A percentile compares a stretch with the other conserved stretches of the same genome.
Evolutionary conservation across 2,888 invertebrate species (phyloP).

Genomic region (Portevinia maculata): DNA sequence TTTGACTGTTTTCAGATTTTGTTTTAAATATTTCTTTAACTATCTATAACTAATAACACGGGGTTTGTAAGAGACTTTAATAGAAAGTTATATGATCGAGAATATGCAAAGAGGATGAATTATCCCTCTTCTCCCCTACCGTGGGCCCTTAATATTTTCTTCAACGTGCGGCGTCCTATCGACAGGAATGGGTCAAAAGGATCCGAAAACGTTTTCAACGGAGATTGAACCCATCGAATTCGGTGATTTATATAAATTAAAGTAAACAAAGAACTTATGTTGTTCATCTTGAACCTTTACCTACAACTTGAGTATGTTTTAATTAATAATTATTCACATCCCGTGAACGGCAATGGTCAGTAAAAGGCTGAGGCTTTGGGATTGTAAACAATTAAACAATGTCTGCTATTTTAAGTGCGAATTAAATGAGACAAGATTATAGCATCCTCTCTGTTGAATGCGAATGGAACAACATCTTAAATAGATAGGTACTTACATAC

Average conservation of each 20-base stretch:
- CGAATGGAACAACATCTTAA: constrained; percentile 8
- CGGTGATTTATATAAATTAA: constrained; percentile 24
- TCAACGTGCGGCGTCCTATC: no score
- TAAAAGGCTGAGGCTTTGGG: constrained; percentile 1
- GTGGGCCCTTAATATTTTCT: no score
- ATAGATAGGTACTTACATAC: neutral
- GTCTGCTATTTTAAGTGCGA: constrained; percentile 19
- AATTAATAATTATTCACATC: constrained; percentile 46
- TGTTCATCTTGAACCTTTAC: constrained; percentile 60
- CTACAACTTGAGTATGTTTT: constrained; percentile 29
- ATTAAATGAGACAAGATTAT: constrained; percentile 35
- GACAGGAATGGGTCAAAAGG: no score
- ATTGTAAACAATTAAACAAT: neutral
- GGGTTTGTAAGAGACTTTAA: no score
- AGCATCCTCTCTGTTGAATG: constrained; percentile 12
- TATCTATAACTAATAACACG: no score
- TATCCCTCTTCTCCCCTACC: no score
- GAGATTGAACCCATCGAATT: constrained; percentile 30
- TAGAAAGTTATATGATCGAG: no score
- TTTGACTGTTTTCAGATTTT: no score
- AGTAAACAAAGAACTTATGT: constrained; percentile 32
- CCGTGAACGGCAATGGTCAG: neutral
- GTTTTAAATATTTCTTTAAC: no score
- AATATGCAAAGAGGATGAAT: no score
- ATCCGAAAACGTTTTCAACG: no score